Percentiles rank a stretch among this genome's conserved stretches.
These are phyloP conservation scores for Cydia splendana DNA, from an alignment of 1,140 invertebrate genomes.

Conservation along the genomic window DNA sequence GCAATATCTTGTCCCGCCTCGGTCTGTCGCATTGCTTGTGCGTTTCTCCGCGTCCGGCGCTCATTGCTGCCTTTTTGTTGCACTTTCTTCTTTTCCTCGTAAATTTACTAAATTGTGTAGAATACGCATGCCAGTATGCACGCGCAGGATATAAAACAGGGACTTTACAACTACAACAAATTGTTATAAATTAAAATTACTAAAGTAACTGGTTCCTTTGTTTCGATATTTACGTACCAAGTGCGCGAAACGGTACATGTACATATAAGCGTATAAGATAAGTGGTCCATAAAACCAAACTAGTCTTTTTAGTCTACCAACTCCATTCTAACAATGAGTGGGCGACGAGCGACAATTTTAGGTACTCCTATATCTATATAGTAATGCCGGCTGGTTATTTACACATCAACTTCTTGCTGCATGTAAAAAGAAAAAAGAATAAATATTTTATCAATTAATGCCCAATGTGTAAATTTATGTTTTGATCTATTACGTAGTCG, in stretches of 20 bases:
- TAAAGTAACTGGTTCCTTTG: no score
- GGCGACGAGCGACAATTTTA: no score
- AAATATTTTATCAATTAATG: neutral
- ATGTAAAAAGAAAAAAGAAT: neutral
- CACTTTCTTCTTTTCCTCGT: conserved; percentile 30
- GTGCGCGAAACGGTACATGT: no score
- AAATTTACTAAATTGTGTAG: conserved; percentile 17
- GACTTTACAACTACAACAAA: neutral
- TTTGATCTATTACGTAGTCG: neutral
- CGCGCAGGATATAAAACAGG: neutral
- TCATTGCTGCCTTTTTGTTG: conserved; percentile 17
- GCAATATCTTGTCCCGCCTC: neutral
- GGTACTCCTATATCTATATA: no score
- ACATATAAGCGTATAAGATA: neutral
- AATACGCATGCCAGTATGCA: conserved; percentile 4
- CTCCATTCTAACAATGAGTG: neutral
- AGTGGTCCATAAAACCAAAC: neutral
- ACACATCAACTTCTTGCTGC: neutral
- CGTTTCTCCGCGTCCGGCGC: conserved; percentile 10
- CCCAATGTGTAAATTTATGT: conserved; percentile 11
- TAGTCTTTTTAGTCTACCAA: neutral
- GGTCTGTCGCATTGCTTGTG: neutral
- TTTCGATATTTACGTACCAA: no score
- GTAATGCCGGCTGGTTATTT: neutral
- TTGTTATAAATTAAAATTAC: no score